Percentiles rank a stretch among this genome's conserved stretches.
phyloP scores from a whole-genome alignment of 2,797 vertebrate genomes.

The Sebastes taczanowskii region DNA sequence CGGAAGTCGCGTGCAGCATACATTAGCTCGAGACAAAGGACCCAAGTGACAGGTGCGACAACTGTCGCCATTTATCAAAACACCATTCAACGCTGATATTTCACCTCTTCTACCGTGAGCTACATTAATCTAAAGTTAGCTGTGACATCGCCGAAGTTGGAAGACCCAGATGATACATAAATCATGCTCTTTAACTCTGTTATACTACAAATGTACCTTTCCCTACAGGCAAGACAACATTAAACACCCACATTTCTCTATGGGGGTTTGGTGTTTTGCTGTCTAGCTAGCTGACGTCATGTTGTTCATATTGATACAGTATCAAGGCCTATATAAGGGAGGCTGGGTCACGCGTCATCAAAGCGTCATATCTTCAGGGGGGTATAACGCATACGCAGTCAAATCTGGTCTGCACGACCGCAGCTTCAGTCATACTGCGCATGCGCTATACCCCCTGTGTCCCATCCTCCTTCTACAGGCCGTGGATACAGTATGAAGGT shows the following conservation, averaged over 20 bases:
- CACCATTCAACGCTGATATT: not conserved
- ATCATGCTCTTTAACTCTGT: accelerated
- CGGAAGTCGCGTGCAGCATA: not conserved
- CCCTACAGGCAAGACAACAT: not conserved
- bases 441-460: no score
- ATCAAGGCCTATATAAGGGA: not conserved
- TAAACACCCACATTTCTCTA: not conserved
- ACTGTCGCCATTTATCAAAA: not conserved
- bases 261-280: not conserved
- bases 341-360: no score
- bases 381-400: no score
- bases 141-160: not conserved
- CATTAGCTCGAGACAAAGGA: conserved; percentile 43
- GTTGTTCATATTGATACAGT: not conserved
- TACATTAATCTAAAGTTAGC: not conserved
- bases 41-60: conserved; percentile 30
- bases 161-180: accelerated
- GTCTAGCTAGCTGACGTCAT: conserved; percentile 22
- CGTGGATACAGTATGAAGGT: not conserved
- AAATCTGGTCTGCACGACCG: no score
- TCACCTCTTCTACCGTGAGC: not conserved
- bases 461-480: no score
- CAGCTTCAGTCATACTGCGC: no score
- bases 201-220: not conserved
- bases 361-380: accelerated